Evolutionary conservation across 1,140 invertebrate species (phyloP).

Genomic region (Drosophila arawakana): DNA sequence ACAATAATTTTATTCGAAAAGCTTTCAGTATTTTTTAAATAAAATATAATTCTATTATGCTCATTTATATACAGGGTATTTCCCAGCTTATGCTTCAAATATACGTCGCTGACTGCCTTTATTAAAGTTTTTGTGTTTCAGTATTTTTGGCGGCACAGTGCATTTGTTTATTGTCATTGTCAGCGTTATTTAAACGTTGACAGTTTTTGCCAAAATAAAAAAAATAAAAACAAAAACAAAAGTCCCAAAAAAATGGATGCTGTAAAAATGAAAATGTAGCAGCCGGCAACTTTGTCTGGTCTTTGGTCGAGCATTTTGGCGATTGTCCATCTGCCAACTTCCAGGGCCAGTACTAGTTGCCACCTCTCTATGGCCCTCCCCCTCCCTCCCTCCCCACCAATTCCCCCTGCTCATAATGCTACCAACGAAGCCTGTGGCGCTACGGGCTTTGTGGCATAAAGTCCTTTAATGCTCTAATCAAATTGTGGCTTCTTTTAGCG

Average conservation of each 20-base stretch:
- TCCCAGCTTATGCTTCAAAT: neutral
- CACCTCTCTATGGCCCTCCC: neutral
- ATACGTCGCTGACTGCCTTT: neutral
- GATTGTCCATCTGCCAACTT: slow-evolving; percentile 47
- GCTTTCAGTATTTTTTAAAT: too few relatives aligned
- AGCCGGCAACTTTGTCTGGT: slow-evolving; percentile 66
- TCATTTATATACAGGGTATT: slow-evolving; percentile 1
- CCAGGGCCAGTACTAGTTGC: slow-evolving; percentile 31
- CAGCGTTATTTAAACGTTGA: slow-evolving; percentile 81
- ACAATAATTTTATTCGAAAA: too few relatives aligned
- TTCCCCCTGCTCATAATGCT: neutral
- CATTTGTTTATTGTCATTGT: slow-evolving; percentile 82
- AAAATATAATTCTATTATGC: neutral
- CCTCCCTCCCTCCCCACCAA: neutral
- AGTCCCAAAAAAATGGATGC: slow-evolving; percentile 8
- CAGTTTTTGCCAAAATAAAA: slow-evolving; percentile 50
- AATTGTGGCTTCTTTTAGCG: slow-evolving; percentile 80
- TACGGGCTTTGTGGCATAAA: slow-evolving; percentile 72
- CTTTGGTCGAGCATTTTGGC: slow-evolving; percentile 23
- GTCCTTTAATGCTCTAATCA: slow-evolving; percentile 82
- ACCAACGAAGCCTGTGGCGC: slow-evolving; percentile 50
- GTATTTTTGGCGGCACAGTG: slow-evolving; percentile 42
- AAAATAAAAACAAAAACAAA: slow-evolving; percentile 20
- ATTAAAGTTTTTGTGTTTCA: slow-evolving; percentile 24
- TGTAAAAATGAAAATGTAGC: slow-evolving; percentile 51